Percentiles rank a stretch among this genome's conserved stretches.
phyloP scores from a whole-genome alignment of 2,888 invertebrate species.

The Hemistola chrysoprasaria region DNA sequence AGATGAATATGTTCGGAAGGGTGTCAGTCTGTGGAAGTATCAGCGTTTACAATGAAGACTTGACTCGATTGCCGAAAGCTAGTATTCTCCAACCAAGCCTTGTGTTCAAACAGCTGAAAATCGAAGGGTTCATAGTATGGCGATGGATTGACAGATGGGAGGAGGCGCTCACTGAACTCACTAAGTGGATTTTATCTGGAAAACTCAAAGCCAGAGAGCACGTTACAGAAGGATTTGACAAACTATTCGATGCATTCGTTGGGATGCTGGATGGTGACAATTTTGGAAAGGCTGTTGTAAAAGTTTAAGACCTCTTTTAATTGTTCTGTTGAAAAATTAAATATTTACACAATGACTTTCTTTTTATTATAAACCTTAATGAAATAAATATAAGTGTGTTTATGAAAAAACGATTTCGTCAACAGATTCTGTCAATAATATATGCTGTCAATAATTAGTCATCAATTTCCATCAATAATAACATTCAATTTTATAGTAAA shows the following conservation, averaged over 20 bases:
- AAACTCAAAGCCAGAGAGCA: slow-evolving; percentile 85
- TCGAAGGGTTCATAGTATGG: slow-evolving; percentile 83
- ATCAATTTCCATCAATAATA: too few relatives aligned
- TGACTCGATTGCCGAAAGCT: neutral
- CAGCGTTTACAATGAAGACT: slow-evolving; percentile 59
- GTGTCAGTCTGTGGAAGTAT: slow-evolving; percentile 83
- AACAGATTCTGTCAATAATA: too few relatives aligned
- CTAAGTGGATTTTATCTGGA: slow-evolving; percentile 84
- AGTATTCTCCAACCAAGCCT: slow-evolving; percentile 56
- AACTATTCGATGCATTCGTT: slow-evolving; percentile 85
- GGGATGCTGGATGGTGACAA: slow-evolving; percentile 85
- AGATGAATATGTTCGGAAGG: slow-evolving; percentile 80
- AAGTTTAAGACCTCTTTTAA: slow-evolving; percentile 72
- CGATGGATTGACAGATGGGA: slow-evolving; percentile 79
- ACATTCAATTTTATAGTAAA: too few relatives aligned
- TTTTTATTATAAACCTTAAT: too few relatives aligned
- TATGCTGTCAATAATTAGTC: too few relatives aligned
- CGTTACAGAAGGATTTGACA: slow-evolving; percentile 86
- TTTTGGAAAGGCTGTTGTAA: slow-evolving; percentile 86
- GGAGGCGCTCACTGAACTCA: slow-evolving; percentile 82
- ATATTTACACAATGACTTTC: too few relatives aligned
- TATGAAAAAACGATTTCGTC: too few relatives aligned
- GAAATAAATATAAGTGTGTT: too few relatives aligned
- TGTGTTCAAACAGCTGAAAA: slow-evolving; percentile 72
- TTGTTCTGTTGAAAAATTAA: too few relatives aligned